Conservation (phyloP, 2,797 vertebrate genomes). For the Eidolon dupreanum region DNA sequence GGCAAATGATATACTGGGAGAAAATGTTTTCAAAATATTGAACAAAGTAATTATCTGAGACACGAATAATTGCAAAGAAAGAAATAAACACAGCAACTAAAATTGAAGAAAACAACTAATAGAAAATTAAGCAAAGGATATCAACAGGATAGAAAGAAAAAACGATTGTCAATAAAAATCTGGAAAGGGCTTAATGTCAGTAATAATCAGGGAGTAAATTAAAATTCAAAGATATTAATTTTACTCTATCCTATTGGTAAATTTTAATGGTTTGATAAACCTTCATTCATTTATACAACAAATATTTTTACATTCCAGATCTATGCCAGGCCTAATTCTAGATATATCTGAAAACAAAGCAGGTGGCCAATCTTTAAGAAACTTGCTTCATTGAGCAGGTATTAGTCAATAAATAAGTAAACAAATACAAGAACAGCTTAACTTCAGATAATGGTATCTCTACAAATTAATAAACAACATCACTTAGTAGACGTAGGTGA, state of each 20-base stretch:
- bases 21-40: background rate
- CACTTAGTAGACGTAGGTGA: background rate
- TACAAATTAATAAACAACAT: background rate
- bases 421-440: background rate
- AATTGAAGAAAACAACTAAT: background rate
- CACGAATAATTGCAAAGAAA: background rate
- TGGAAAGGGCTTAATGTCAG: background rate
- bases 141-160: background rate
- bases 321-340: background rate
- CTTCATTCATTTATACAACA: background rate
- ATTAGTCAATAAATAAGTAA: background rate
- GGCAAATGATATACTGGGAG: background rate
- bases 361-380: background rate
- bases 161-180: background rate
- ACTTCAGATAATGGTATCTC: background rate
- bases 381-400: background rate
- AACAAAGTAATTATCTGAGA: constrained; percentile 18
- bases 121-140: background rate
- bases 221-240: background rate
- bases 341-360: background rate
- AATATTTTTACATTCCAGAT: background rate
- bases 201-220: background rate
- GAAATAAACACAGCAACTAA: background rate
- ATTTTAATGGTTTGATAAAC: background rate
- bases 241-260: background rate